These are phyloP conservation scores for Drosophila rellima DNA, from an alignment of 2,888 invertebrate species.

Conservation along the genomic window DNA sequence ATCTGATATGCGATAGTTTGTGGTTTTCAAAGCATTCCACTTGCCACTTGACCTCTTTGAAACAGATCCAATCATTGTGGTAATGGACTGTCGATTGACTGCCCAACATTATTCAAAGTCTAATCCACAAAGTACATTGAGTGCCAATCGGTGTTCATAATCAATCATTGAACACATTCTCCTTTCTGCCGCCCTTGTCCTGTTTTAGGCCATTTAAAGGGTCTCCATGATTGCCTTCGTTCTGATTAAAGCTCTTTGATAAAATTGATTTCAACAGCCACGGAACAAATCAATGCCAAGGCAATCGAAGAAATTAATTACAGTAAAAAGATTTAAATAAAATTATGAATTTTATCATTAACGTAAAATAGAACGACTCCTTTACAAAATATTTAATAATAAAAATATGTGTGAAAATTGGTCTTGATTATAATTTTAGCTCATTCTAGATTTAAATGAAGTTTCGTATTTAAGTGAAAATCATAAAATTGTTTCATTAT, in stretches of 20 bases:
- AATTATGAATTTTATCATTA: too few relatives aligned
- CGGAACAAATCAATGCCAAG: neutral
- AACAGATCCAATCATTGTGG: conserved; percentile 3
- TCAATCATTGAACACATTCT: conserved; percentile 64
- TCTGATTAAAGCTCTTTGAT: neutral
- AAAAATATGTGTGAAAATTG: neutral
- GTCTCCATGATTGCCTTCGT: neutral
- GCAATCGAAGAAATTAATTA: too few relatives aligned
- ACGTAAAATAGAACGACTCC: too few relatives aligned
- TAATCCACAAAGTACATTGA: conserved; percentile 37
- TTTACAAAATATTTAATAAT: too few relatives aligned
- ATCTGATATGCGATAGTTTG: neutral
- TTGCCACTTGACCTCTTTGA: conserved; percentile 11
- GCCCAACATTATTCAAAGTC: conserved; percentile 39
- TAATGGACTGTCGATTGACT: conserved; percentile 7
- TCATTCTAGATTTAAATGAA: neutral
- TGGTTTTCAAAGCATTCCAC: neutral
- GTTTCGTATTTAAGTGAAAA: neutral
- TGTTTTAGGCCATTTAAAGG: conserved; percentile 13
- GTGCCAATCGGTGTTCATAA: conserved; percentile 74
- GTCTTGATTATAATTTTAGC: neutral
- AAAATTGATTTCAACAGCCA: neutral
- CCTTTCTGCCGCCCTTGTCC: neutral
- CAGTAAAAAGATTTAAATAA: too few relatives aligned
- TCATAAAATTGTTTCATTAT: neutral